Evolutionary conservation across 2,113 vertebrate species (phyloP).

Genomic region (Girardinichthys multiradiatus): DNA sequence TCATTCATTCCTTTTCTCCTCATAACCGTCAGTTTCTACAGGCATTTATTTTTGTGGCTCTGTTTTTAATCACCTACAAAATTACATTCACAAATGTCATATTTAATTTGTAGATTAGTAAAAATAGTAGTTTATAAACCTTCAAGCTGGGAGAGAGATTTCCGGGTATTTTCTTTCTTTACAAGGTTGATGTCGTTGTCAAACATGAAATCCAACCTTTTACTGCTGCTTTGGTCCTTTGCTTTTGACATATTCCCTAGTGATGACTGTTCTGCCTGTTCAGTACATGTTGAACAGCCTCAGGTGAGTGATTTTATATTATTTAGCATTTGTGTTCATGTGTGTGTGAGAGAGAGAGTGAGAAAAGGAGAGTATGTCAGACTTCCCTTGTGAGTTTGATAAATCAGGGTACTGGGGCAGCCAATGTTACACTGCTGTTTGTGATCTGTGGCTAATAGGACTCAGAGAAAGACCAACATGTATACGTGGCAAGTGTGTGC

Average conservation of each 20-base stretch:
- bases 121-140: no score
- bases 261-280: conserved; percentile 20
- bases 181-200: no score
- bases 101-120: no score
- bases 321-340: conserved; percentile 6
- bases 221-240: conserved; percentile 7
- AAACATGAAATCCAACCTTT: not conserved
- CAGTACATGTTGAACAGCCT: conserved; percentile 37
- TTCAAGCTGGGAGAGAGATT: no score
- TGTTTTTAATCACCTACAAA: no score
- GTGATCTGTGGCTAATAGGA: conserved; percentile 56
- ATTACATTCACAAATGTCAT: no score
- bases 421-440: conserved; percentile 47
- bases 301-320: conserved; percentile 47
- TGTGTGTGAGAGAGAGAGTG: conserved; percentile 11
- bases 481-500: conserved; percentile 15
- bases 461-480: conserved; percentile 18
- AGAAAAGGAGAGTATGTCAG: conserved; percentile 27
- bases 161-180: no score
- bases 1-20: conserved; percentile 3
- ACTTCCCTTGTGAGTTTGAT: conserved; percentile 47
- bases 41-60: not conserved
- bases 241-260: not conserved
- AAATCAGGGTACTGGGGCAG: conserved; percentile 77
- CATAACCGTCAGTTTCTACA: not conserved